Base-by-base conservation (phyloP, 2,113 vertebrate species). In the Nesospiza acunhae region DNA sequence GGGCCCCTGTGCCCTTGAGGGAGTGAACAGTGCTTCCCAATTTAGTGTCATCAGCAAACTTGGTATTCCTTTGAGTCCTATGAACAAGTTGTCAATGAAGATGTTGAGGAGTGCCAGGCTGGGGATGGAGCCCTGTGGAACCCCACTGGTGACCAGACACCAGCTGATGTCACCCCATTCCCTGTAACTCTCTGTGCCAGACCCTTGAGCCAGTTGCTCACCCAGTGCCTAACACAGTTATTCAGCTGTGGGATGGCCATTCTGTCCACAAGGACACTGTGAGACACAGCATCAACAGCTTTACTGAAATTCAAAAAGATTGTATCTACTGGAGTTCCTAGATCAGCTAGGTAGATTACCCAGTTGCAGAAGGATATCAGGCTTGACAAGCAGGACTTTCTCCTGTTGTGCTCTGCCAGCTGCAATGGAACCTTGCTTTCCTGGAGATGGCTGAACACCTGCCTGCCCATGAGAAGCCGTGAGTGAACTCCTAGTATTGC, bases 211-310 rank as follows among this genome's bases (percentile, higher is more conserved):
- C 68, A 12, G 30, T 1, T 46, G 37, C 46, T 67, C 46, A 28
- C 16, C 23, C 13, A 21, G 22, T 6, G 3, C 7, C 8, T 42
- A 21, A 22, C 19, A 18, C 0, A 0, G 33, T 50, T 33, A 37
- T 28, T 66, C 52, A 21, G 44, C 37, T 39, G 52, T 33, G 50
- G 20, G 8, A 18, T 39, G 44, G 23, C 14, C 1, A 15, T 11
- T 33, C n/a, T 74, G 27, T 16, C 37, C 53, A 74, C 15, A 66
- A 44, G 52, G 27, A 37, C 37, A 4, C 44, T 11, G 6, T 28
- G 37, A 52, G 52, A 67, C 7, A 44, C 37, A 46, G 6, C 6
- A 44, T 6, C 28, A 13, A 28, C 24, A 30, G 26, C 24, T 75
- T 41, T n/a, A 10, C 39, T 53, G 53, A 53, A 41, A 3, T 26